Conservation (phyloP, 2,888 invertebrate genomes). For the Ichneumon xanthorius region DNA sequence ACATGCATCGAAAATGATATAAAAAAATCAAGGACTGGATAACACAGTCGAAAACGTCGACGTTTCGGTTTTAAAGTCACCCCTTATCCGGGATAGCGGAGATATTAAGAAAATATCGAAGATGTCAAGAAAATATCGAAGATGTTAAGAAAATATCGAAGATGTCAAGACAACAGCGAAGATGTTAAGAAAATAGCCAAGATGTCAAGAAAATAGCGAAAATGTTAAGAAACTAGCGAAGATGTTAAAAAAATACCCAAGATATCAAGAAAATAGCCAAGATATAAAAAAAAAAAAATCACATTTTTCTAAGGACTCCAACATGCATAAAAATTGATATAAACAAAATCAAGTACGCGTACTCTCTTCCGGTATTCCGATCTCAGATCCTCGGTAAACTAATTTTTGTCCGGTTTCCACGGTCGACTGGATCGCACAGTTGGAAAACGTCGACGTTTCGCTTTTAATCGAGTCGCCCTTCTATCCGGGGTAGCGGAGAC, state of each 20-base stretch:
- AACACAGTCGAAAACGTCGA: slow-evolving; percentile 62
- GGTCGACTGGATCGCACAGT: slow-evolving; percentile 63
- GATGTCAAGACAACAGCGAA: no score
- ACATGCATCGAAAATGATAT: background rate
- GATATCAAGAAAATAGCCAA: no score
- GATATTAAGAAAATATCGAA: background rate
- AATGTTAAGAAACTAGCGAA: no score
- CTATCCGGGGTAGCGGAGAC: slow-evolving; percentile 57
- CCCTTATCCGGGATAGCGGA: slow-evolving; percentile 50
- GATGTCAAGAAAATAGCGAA: no score
- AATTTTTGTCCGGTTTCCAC: slow-evolving; percentile 1
- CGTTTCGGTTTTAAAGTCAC: slow-evolving; percentile 67
- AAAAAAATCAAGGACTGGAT: slow-evolving; percentile 42
- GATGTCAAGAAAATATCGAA: no score
- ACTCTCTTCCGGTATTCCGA: background rate
- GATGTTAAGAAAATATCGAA: no score
- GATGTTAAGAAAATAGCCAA: no score
- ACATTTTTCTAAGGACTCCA: no score
- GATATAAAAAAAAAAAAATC: no score
- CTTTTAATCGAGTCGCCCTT: slow-evolving; percentile 68
- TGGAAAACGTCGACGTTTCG: slow-evolving; percentile 62
- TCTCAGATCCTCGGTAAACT: slow-evolving; percentile 26
- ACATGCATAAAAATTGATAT: background rate
- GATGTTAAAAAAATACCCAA: no score
- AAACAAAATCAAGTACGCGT: background rate